A percentile compares a stretch with the other conserved stretches of the same genome.
Evolutionary conservation across 2,113 vertebrate genomes (phyloP).

Genomic region (Zosterops lateralis): DNA sequence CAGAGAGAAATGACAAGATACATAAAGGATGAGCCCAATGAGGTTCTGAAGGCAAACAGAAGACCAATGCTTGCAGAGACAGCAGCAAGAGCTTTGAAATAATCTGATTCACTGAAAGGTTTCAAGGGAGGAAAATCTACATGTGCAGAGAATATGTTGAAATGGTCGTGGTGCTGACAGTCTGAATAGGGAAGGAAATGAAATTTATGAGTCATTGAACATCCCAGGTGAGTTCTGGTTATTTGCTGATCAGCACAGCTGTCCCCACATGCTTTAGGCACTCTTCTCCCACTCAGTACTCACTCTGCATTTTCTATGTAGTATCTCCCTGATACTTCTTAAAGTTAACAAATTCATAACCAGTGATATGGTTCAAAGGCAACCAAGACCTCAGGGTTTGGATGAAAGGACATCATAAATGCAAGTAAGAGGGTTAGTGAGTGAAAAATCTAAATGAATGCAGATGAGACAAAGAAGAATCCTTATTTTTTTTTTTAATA

Average conservation of each 20-base stretch:
- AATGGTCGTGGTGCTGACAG: neutral
- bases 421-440: neutral
- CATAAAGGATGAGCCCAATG: neutral
- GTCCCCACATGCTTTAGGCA: neutral
- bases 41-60: conserved; percentile 16
- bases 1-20: neutral
- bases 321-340: neutral
- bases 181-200: neutral
- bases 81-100: conserved; percentile 11
- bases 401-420: neutral
- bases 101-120: neutral
- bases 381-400: neutral
- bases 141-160: neutral
- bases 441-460: neutral
- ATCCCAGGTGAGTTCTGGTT: conserved; percentile 16
- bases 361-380: neutral
- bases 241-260: neutral
- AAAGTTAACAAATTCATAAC: neutral
- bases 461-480: neutral
- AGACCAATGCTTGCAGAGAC: neutral
- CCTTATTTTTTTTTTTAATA: neutral
- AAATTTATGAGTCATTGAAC: conserved; percentile 38
- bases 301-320: neutral
- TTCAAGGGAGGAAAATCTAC: neutral
- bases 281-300: neutral